Evolutionary conservation across 2,888 invertebrate species (phyloP), one percentile per base, ranked within the genome.

Genomic region (Acheta domesticus): DNA sequence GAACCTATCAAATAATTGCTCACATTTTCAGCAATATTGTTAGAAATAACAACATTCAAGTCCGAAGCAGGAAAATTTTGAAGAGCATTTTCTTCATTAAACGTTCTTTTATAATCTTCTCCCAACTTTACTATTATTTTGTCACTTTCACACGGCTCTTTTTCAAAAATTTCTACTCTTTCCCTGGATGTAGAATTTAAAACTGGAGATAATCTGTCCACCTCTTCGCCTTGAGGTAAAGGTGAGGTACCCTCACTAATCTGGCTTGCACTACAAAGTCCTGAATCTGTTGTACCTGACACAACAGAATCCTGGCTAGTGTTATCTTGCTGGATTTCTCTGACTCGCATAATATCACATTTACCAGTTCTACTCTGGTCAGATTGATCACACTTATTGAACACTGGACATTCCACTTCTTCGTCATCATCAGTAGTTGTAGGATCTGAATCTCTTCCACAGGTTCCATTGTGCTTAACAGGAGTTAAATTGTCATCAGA

Each of bases 191-290:
- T 50, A 78, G 49, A 78, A 36, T 36, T 36, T 36, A 36, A 36
- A 36, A 48, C 48, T 12, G 62, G 62, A 73, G 76, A 16, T n/a
- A 75, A 73, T 49, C 75, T 76, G 12, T 36, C 16, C 20, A 49
- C n/a, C 62, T 74, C 73, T 75, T 78, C 80, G 49, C 49, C 77
- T 73, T 62, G 48, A n/a, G 79, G 81, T 50, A 75, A 62, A 20
- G 82, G 81, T 36, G 81, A 81, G 12, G 81, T 79, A 16, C 77
- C 81, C 16, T 78, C 82, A 78, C 82, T 82, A 23, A 81, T 79
- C 49, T 82, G 82, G 79, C 83, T 83, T 23, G 81, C 83, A 81
- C 82, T 82, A 78, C 83, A 82, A 75, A 82, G 78, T 74, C 82
- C 83, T 1, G 82, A 83, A 75, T 82, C 83, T 48, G 82, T 82